A percentile compares a stretch with the other conserved stretches of the same genome.
Evolutionary conservation across 1,140 invertebrate species (phyloP).

Genomic region (Neodiprion lecontei): DNA sequence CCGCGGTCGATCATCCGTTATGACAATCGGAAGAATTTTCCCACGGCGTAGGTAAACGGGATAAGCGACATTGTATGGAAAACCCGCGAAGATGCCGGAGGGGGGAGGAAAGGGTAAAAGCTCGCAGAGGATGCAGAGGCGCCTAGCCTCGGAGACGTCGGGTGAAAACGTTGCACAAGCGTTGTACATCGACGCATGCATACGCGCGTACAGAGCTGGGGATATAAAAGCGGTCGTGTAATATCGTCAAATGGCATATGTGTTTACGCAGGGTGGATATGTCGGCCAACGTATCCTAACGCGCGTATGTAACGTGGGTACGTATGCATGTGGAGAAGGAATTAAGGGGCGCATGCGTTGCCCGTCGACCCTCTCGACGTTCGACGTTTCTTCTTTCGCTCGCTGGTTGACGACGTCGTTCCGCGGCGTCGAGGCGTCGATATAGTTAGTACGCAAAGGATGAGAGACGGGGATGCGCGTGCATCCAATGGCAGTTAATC

Average conservation of each 20-base stretch:
- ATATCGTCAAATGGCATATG: neutral
- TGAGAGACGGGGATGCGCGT: conserved; percentile 1
- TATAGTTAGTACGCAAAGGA: neutral
- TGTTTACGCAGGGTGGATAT: too few relatives aligned
- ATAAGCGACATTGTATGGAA: too few relatives aligned
- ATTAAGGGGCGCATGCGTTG: conserved; percentile 44
- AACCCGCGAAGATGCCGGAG: too few relatives aligned
- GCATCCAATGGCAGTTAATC: neutral
- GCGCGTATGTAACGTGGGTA: neutral
- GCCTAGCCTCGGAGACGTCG: too few relatives aligned
- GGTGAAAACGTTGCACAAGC: too few relatives aligned
- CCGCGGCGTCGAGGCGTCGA: conserved; percentile 43
- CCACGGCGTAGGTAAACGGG: too few relatives aligned
- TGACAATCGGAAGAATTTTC: too few relatives aligned
- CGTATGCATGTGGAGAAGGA: neutral
- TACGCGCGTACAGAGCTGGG: neutral
- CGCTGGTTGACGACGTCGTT: conserved; percentile 56
- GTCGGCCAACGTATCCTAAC: too few relatives aligned
- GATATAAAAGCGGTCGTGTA: neutral
- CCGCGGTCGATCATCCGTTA: too few relatives aligned
- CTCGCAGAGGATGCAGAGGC: too few relatives aligned
- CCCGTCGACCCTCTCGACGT: conserved; percentile 39
- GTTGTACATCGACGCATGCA: too few relatives aligned
- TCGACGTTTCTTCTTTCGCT: conserved; percentile 55
- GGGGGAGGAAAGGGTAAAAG: too few relatives aligned